Evolutionary conservation across 2,113 vertebrate species (phyloP).

Genomic region (Microcebus jonahi): DNA sequence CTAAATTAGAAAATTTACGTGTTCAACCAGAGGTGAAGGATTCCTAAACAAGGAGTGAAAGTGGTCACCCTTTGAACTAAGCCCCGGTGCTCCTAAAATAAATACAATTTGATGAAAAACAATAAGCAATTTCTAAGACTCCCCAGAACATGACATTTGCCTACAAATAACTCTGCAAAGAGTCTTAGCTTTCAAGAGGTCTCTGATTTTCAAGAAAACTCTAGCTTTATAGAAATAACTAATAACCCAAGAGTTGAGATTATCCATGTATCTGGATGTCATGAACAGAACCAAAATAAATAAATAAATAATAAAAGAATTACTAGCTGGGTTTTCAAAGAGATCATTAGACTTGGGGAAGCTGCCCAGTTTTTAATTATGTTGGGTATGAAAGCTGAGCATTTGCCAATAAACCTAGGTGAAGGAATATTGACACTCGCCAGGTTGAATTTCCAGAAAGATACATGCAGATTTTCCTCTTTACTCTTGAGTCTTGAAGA

Average conservation of each 20-base stretch:
- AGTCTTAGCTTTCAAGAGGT: background rate
- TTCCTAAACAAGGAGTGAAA: background rate
- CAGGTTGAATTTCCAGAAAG: background rate
- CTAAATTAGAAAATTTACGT: background rate
- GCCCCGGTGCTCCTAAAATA: background rate
- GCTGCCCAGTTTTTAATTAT: conserved; percentile 24
- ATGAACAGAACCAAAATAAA: background rate
- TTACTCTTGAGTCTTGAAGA: background rate
- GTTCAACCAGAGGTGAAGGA: background rate
- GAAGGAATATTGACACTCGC: background rate
- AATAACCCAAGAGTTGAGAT: background rate
- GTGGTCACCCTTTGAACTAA: background rate
- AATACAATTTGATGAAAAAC: background rate
- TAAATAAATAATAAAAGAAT: background rate
- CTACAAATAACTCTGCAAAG: background rate
- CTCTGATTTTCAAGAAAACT: background rate
- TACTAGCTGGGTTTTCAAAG: conserved; percentile 5
- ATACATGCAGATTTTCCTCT: background rate
- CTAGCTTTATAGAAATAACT: background rate
- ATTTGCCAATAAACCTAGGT: conserved; percentile 20
- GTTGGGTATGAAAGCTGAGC: background rate
- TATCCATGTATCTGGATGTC: background rate
- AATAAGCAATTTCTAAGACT: background rate
- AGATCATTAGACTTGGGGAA: background rate
- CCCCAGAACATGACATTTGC: background rate